Evolutionary conservation across 2,113 vertebrate species (phyloP), one percentile per base, ranked within the genome.

Genomic region (Pteruthius melanotis): DNA sequence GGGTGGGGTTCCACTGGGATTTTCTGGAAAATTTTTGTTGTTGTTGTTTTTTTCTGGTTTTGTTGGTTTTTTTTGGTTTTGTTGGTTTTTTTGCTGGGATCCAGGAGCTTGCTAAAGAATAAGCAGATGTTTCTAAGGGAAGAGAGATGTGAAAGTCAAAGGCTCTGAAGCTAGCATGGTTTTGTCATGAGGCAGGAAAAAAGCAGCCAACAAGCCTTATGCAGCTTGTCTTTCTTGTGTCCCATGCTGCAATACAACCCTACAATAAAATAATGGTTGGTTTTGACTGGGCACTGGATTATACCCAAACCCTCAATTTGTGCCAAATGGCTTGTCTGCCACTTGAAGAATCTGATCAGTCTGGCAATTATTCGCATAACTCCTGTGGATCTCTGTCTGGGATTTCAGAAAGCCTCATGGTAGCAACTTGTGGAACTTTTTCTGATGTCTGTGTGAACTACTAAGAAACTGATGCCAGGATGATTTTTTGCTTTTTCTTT

Each of bases 1-100:
- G 82, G 86, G 60, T 91, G 95, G 74, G 45, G 47, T 93, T 93
- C 81, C 79, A 19, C 40, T 72, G 60, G 44, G 71, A 39, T 92
- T 83, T 89, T 94, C 72, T 89, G 65, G 79, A 50, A 91, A 30
- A 35, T 1, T 1, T 19, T n/a, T 24, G 27, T 45, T 47, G 11
- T n/a, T 61, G 6, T 49, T 56, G 3, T 4, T n/a, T n/a, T n/a
- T n/a, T n/a, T n/a, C n/a, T n/a, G n/a, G n/a, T n/a, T n/a, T n/a
- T n/a, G n/a, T n/a, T n/a, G n/a, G n/a, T n/a, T n/a, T n/a, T n/a
- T n/a, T n/a, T n/a, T n/a, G n/a, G n/a, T n/a, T n/a, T n/a, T n/a
- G n/a, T n/a, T n/a, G n/a, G 7, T 10, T 49, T 33, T 33, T 11
- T 2, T 5, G 1, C 13, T 35, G n/a, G n/a, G 20, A 8, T 45